phyloP scores from a whole-genome alignment of 2,797 vertebrate genomes.

The Poecilia picta region DNA sequence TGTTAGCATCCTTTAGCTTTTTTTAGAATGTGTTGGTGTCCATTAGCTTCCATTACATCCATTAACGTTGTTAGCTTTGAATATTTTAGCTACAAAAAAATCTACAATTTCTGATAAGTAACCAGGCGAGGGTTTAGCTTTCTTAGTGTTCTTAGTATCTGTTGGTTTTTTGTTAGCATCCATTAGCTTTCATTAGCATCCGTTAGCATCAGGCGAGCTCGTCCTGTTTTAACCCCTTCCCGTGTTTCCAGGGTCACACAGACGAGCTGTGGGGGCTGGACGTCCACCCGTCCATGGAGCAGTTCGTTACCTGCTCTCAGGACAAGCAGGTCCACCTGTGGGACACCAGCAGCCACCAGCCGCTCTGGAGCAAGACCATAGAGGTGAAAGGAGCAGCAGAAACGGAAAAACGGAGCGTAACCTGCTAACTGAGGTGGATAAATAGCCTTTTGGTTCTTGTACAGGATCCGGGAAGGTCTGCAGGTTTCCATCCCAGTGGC shows the following conservation, averaged over 20 bases:
- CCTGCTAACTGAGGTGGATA: not conserved
- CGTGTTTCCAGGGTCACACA: constrained; percentile 84
- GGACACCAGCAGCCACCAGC: constrained; percentile 86
- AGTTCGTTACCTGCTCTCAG: constrained; percentile 89
- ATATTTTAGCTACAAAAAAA: too few species aligned
- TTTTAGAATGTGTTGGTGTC: too few species aligned
- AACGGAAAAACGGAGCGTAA: accelerated
- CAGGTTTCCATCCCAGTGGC: constrained; percentile 89
- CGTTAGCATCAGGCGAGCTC: too few species aligned
- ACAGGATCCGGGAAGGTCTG: constrained; percentile 87
- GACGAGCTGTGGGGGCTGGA: constrained; percentile 94
- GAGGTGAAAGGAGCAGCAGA: constrained; percentile 75
- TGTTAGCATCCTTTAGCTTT: too few species aligned
- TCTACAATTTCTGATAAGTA: too few species aligned
- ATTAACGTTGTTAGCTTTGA: too few species aligned
- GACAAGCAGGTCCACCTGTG: constrained; percentile 89
- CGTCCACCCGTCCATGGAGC: constrained; percentile 85
- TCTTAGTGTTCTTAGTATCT: too few species aligned
- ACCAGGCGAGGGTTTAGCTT: too few species aligned
- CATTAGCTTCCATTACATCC: too few species aligned
- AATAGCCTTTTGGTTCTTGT: not conserved
- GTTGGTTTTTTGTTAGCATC: too few species aligned
- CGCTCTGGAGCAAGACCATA: constrained; percentile 88
- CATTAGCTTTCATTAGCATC: too few species aligned
- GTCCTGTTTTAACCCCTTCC: not conserved